phyloP scores from a whole-genome alignment of 2,888 invertebrate genomes.

The Stomorhina lunata region DNA sequence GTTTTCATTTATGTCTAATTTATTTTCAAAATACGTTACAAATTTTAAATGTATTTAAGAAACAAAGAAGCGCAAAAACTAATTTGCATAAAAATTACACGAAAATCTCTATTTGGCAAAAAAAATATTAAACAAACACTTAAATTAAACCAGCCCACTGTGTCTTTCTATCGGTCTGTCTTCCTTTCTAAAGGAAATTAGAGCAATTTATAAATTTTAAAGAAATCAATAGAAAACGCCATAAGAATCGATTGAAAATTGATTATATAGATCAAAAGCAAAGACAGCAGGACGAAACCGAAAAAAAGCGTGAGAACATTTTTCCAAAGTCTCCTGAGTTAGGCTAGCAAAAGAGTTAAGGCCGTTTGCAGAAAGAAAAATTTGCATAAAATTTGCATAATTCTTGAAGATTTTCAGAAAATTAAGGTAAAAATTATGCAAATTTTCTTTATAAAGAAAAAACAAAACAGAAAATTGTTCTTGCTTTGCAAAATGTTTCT shows the following conservation, averaged over 20 bases:
- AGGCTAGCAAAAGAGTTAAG: too few relatives aligned
- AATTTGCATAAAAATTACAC: too few relatives aligned
- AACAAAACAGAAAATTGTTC: too few relatives aligned
- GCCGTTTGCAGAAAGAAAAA: background rate
- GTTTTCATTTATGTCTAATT: too few relatives aligned
- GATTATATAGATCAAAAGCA: slow-evolving; percentile 48
- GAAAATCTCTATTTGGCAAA: too few relatives aligned
- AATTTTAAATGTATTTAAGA: too few relatives aligned
- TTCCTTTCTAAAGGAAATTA: background rate
- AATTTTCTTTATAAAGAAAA: too few relatives aligned
- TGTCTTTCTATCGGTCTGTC: background rate
- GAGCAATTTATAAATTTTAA: slow-evolving; percentile 8
- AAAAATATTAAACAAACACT: slow-evolving; percentile 43
- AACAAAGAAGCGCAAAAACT: too few relatives aligned
- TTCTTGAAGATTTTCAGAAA: slow-evolving; percentile 42
- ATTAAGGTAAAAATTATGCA: slow-evolving; percentile 45
- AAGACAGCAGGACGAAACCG: background rate
- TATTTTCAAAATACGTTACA: too few relatives aligned
- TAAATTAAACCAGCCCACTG: slow-evolving; percentile 37
- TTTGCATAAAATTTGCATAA: slow-evolving; percentile 59
- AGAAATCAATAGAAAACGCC: slow-evolving; percentile 48
- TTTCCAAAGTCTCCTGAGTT: too few relatives aligned
- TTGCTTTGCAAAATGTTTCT: too few relatives aligned
- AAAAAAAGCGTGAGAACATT: slow-evolving; percentile 50
- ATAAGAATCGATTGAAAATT: slow-evolving; percentile 60